These are phyloP conservation scores for Danionella cerebrum DNA, from an alignment of 2,113 vertebrate genomes.

Conservation along the genomic window DNA sequence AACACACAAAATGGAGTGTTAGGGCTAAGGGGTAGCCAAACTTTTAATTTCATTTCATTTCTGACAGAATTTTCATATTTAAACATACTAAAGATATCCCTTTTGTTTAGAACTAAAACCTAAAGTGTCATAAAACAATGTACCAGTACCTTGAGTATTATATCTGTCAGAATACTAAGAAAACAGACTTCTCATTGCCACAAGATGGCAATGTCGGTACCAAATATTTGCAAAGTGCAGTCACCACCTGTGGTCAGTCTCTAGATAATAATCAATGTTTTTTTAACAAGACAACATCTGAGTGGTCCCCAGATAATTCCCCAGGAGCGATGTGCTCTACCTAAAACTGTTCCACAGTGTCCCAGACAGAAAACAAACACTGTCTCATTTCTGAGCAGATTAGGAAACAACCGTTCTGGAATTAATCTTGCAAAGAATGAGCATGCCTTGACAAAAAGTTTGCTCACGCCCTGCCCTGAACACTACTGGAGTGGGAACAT, in stretches of 20 bases:
- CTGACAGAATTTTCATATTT: too few relatives aligned
- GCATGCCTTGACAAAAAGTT: not conserved
- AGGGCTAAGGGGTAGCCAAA: too few relatives aligned
- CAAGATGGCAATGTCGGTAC: slow-evolving; percentile 47
- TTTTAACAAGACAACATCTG: slow-evolving; percentile 1
- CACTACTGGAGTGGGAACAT: slow-evolving; percentile 4
- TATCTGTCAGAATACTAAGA: too few relatives aligned
- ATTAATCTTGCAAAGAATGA: not conserved
- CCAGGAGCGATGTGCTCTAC: slow-evolving; percentile 10
- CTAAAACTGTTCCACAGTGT: slow-evolving; percentile 1
- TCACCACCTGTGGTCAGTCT: slow-evolving; percentile 37
- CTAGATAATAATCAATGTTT: slow-evolving; percentile 20
- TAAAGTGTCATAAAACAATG: too few relatives aligned
- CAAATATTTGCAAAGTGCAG: slow-evolving; percentile 13
- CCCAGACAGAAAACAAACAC: slow-evolving; percentile 19
- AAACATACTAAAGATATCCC: too few relatives aligned
- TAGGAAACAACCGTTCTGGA: not conserved
- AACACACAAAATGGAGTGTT: too few relatives aligned
- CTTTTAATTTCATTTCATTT: too few relatives aligned
- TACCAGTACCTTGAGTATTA: too few relatives aligned
- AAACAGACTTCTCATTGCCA: slow-evolving; percentile 41
- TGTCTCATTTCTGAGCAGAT: not conserved
- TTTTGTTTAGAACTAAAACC: too few relatives aligned
- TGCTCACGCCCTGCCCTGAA: not conserved
- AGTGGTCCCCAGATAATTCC: not conserved